These are phyloP conservation scores for Lateolabrax maculatus DNA, from an alignment of 2,797 vertebrate genomes.

Conservation along the genomic window DNA sequence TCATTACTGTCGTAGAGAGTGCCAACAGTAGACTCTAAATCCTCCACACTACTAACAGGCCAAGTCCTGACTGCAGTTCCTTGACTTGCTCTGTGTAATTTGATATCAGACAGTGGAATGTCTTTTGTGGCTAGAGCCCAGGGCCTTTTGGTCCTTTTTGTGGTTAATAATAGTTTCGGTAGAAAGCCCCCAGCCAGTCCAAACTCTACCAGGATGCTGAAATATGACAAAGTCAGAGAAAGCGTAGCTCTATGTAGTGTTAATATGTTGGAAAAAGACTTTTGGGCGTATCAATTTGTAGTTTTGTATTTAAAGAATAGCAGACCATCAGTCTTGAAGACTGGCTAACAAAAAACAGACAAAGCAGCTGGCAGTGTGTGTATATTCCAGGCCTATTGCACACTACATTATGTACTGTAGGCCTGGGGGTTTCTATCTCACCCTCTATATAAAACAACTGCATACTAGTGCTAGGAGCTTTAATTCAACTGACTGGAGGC, in stretches of 20 bases:
- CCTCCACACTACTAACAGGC: slow-evolving; percentile 62
- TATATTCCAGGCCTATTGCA: slow-evolving; percentile 44
- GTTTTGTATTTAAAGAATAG: slow-evolving; percentile 15
- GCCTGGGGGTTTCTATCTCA: slow-evolving; percentile 56
- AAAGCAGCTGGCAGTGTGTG: slow-evolving; percentile 38
- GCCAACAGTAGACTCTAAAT: slow-evolving; percentile 67
- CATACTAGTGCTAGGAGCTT: slow-evolving; percentile 66
- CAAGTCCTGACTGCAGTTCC: slow-evolving; percentile 52
- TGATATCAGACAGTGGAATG: slow-evolving; percentile 64
- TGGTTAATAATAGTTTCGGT: slow-evolving; percentile 40
- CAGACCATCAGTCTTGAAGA: slow-evolving; percentile 26
- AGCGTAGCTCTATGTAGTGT: not conserved
- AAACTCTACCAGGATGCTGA: slow-evolving; percentile 16
- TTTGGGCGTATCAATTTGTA: not conserved
- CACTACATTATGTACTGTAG: slow-evolving; percentile 63
- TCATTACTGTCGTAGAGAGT: slow-evolving; percentile 69
- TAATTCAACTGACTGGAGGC: slow-evolving; percentile 78
- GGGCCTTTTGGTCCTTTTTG: slow-evolving; percentile 34
- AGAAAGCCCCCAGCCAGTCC: not conserved
- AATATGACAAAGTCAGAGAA: slow-evolving; percentile 14
- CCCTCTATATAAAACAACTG: slow-evolving; percentile 61
- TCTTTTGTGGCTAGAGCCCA: slow-evolving; percentile 47
- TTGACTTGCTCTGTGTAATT: slow-evolving; percentile 64
- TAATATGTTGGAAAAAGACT: not conserved
- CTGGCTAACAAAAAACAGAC: slow-evolving; percentile 23